Conservation (phyloP, 2,113 vertebrate species). For the Columba livia region DNA sequence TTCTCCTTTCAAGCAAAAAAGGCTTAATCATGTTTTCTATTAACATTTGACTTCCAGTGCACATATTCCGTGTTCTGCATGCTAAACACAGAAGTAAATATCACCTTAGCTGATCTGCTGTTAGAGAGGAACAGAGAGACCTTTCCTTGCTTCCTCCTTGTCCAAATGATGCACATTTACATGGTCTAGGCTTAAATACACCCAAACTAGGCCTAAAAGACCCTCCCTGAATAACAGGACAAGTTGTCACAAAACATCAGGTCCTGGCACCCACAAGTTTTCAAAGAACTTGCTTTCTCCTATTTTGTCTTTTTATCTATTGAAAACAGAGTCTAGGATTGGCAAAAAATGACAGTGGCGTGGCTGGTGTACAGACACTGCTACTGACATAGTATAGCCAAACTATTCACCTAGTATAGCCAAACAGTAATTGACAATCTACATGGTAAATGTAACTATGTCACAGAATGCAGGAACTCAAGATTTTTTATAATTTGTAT, state of each 20-base stretch:
- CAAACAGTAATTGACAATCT: background rate
- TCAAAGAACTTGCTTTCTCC: background rate
- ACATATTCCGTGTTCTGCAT: fast-evolving
- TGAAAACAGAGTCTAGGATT: background rate
- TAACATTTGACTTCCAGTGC: background rate
- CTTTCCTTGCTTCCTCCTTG: background rate
- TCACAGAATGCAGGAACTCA: background rate
- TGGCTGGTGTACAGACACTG: no score
- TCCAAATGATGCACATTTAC: background rate
- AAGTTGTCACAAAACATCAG: background rate
- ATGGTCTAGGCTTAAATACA: background rate
- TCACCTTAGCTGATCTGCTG: background rate
- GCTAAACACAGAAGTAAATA: background rate
- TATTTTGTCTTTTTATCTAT: background rate
- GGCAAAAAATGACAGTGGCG: background rate
- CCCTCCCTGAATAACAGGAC: background rate
- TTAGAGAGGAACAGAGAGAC: background rate
- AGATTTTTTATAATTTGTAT: background rate
- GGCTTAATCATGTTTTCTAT: background rate
- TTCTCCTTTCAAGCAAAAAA: background rate
- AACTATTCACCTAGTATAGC: background rate
- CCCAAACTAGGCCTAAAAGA: background rate
- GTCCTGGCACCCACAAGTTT: background rate
- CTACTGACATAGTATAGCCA: background rate
- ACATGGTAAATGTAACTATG: background rate